Percentiles rank a stretch among this genome's conserved stretches.
Conservation (phyloP, 2,797 vertebrate species). For the Hozukius guyotensis region DNA sequence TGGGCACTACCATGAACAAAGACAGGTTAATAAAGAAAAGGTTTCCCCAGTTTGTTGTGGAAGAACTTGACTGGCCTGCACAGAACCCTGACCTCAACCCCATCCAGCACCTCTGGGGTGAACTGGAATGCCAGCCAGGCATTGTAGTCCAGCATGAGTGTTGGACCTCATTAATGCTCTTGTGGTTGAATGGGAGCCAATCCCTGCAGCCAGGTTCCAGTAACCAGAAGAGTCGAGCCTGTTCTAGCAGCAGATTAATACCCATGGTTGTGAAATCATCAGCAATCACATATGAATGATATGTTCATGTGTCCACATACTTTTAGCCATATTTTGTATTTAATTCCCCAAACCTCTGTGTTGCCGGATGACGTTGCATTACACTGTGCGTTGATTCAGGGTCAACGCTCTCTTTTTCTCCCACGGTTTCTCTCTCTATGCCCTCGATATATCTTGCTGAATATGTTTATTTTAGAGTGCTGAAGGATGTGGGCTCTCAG, state of each 20-base stretch:
- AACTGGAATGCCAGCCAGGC: not conserved
- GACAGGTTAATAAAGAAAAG: not conserved
- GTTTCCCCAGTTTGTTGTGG: not conserved
- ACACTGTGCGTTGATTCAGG: not conserved
- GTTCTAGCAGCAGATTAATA: not conserved
- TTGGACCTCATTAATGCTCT: not conserved
- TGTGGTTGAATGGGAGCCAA: not conserved
- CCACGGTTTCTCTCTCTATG: not conserved
- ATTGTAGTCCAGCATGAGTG: not conserved
- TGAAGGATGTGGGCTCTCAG: slow-evolving; percentile 14
- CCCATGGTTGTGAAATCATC: not conserved
- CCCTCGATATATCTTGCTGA: not conserved
- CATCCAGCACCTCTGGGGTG: not conserved
- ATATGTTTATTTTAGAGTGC: slow-evolving; percentile 6
- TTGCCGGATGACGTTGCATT: not conserved
- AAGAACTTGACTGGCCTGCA: not conserved
- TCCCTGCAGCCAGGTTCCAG: not conserved
- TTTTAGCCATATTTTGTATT: not conserved
- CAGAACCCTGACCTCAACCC: not conserved
- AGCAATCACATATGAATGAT: accelerated
- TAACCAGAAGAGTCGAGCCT: not conserved
- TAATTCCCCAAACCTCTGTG: not conserved
- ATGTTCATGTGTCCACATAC: not conserved
- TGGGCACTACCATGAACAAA: too few relatives aligned
- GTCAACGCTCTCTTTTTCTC: not conserved